A percentile compares a stretch with the other conserved stretches of the same genome.
Conservation (phyloP, 2,113 vertebrate species). For the Marmota flaviventris region DNA sequence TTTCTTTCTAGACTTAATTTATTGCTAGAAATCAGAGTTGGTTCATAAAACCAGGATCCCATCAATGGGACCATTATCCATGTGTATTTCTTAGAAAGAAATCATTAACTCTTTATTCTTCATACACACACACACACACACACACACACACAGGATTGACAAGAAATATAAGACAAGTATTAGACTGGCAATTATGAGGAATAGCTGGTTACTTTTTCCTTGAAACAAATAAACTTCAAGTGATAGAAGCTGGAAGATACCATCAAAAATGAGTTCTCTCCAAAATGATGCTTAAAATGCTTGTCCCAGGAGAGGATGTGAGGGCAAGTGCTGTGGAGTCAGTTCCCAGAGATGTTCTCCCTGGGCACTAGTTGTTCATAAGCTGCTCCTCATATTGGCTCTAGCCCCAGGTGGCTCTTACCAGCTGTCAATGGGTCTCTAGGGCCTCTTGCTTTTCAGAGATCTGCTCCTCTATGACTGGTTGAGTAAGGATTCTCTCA, state of each 20-base stretch:
- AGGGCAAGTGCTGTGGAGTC: background rate
- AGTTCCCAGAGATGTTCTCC: background rate
- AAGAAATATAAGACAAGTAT: background rate
- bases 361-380: background rate
- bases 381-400: background rate
- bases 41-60: background rate
- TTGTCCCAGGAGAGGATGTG: background rate
- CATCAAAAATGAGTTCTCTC: background rate
- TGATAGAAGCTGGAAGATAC: background rate
- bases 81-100: background rate
- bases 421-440: background rate
- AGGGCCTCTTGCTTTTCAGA: background rate
- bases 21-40: background rate
- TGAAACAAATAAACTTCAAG: background rate
- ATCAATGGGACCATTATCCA: background rate
- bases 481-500: background rate
- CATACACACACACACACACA: background rate
- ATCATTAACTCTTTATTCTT: slow-evolving; percentile 40
- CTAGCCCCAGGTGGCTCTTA: background rate
- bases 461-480: background rate
- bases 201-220: background rate
- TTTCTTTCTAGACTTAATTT: background rate
- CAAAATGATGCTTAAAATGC: background rate
- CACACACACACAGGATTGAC: background rate
- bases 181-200: background rate